Evolutionary conservation across 35 echinoderm and acorn worm species (phyloP).

Genomic region (Heliocidaris erythrogramma): DNA sequence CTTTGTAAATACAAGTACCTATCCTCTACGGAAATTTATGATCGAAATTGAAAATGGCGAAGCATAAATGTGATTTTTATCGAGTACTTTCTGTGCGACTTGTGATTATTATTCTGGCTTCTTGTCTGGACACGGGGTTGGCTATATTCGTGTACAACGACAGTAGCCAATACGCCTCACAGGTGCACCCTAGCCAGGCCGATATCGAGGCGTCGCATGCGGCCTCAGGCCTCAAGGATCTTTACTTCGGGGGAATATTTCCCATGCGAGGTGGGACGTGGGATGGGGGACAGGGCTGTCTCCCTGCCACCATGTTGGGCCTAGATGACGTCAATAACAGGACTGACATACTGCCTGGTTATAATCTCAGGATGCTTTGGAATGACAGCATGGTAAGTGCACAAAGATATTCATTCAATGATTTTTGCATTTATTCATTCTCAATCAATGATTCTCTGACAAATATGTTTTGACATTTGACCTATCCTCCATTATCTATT

Average conservation of each 20-base stretch:
- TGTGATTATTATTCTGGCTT: background rate
- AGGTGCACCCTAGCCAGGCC: background rate
- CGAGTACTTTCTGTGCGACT: background rate
- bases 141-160: background rate
- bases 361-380: conserved; percentile 77
- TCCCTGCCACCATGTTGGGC: conserved; percentile 81
- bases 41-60: background rate
- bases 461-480: no score
- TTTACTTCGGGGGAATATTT: conserved; percentile 87
- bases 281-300: conserved; percentile 82
- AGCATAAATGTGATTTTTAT: background rate
- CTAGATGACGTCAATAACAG: conserved; percentile 85
- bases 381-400: conserved; percentile 90
- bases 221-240: conserved; percentile 27
- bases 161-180: background rate
- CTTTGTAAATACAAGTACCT: background rate
- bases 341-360: conserved; percentile 84
- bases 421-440: background rate
- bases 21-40: background rate
- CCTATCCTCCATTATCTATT: no score
- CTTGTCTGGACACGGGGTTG: background rate
- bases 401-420: background rate
- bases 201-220: background rate
- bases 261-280: conserved; percentile 80
- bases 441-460: background rate